A percentile compares a stretch with the other conserved stretches of the same genome.
Evolutionary conservation across 1,140 invertebrate genomes (phyloP).

Genomic region (Plodia interpunctella): DNA sequence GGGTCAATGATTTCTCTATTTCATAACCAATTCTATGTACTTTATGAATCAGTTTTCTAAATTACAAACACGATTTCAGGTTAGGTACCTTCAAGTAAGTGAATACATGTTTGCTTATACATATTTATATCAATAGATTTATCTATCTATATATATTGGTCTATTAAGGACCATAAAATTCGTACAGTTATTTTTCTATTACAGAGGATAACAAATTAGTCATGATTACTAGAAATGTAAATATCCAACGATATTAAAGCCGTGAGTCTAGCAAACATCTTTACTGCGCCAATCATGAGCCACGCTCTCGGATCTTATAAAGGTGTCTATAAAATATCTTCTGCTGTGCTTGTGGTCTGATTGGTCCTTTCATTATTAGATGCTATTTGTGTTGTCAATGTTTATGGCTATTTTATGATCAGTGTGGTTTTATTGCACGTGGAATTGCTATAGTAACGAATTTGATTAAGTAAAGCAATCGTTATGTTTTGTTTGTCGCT

Average conservation of each 20-base stretch:
- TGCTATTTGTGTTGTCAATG: conserved; percentile 69
- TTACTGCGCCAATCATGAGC: conserved; percentile 58
- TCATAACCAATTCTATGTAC: not conserved
- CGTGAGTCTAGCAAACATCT: conserved; percentile 52
- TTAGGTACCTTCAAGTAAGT: no score
- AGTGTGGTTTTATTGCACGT: conserved; percentile 60
- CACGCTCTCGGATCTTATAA: conserved; percentile 43
- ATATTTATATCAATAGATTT: not conserved
- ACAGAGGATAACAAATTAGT: no score
- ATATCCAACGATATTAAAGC: conserved; percentile 37
- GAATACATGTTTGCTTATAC: not conserved
- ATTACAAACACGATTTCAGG: no score
- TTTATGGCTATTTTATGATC: conserved; percentile 66
- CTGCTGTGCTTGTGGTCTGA: conserved; percentile 35
- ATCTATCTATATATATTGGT: not conserved
- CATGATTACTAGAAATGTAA: not conserved
- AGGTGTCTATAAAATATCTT: conserved; percentile 60
- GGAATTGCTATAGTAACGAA: conserved; percentile 56
- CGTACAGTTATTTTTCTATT: no score
- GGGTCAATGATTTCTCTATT: conserved; percentile 8
- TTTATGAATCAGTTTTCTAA: no score
- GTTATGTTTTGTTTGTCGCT: conserved; percentile 47
- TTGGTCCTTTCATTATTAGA: conserved; percentile 60
- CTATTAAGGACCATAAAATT: no score
- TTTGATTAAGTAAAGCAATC: conserved; percentile 65